These are phyloP conservation scores for Eledona agricola DNA, from an alignment of 2,888 invertebrate genomes.

Conservation along the genomic window DNA sequence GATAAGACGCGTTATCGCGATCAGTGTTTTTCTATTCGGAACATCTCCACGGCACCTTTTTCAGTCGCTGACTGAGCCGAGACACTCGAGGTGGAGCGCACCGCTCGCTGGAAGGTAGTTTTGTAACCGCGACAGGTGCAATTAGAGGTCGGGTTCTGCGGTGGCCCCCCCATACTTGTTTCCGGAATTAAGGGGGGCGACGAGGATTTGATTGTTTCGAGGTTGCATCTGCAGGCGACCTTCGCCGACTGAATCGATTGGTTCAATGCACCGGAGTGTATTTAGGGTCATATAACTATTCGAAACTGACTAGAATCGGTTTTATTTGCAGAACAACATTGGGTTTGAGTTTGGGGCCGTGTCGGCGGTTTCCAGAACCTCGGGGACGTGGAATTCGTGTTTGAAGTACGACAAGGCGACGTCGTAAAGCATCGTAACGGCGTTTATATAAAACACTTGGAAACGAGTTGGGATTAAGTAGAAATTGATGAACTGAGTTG, in stretches of 20 bases:
- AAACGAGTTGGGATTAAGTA: slow-evolving; percentile 81
- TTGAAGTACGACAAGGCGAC: slow-evolving; percentile 89
- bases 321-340: too few relatives aligned
- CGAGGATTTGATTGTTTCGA: slow-evolving; percentile 25
- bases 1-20: slow-evolving; percentile 28
- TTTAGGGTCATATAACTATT: too few relatives aligned
- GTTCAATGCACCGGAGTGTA: too few relatives aligned
- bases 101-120: slow-evolving; percentile 35
- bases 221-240: slow-evolving; percentile 5
- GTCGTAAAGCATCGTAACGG: slow-evolving; percentile 87
- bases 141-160: slow-evolving; percentile 7
- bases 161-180: slow-evolving; percentile 15
- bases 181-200: slow-evolving; percentile 25
- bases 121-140: slow-evolving; percentile 39
- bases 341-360: too few relatives aligned
- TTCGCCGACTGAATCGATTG: too few relatives aligned
- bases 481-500: slow-evolving; percentile 90
- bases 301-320: too few relatives aligned
- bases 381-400: slow-evolving; percentile 64
- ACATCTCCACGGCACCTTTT: slow-evolving; percentile 25
- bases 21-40: slow-evolving; percentile 15
- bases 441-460: slow-evolving; percentile 87
- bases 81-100: slow-evolving; percentile 19
- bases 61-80: slow-evolving; percentile 18
- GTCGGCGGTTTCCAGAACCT: neutral